Percentiles rank a stretch among this genome's conserved stretches.
Conservation (phyloP, 2,113 vertebrate species). For the Pseudorectes ferrugineus region DNA sequence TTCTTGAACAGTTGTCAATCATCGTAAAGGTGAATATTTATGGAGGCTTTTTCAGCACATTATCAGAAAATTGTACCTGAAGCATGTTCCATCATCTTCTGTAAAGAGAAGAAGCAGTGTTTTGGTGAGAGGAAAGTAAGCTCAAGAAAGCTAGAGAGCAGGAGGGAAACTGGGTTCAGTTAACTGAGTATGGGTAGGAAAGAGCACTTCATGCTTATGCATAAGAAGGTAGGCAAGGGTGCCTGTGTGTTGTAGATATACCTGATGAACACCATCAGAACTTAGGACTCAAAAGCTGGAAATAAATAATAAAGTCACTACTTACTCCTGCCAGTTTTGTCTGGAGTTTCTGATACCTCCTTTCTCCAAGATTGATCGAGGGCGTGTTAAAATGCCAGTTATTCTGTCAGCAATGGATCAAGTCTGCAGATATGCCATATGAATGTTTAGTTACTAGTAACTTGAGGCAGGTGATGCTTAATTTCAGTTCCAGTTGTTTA, state of each 20-base stretch:
- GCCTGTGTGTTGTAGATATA: not conserved
- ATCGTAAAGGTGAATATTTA: not conserved
- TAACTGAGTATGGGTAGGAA: not conserved
- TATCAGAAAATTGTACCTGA: not conserved
- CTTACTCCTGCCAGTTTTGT: not conserved
- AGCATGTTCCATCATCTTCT: not conserved
- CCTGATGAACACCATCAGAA: not conserved
- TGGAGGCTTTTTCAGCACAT: not conserved
- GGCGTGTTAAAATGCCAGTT: not conserved
- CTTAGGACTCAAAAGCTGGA: not conserved
- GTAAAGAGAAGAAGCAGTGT: not conserved
- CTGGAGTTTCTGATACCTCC: not conserved
- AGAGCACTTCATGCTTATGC: not conserved
- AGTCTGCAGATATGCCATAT: not conserved
- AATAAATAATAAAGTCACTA: not conserved
- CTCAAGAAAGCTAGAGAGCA: not conserved
- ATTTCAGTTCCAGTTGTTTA: conserved; percentile 13
- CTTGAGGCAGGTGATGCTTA: not conserved
- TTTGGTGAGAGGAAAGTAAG: not conserved
- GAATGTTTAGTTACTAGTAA: not conserved
- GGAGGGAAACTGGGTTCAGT: not conserved
- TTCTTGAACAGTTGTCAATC: not conserved
- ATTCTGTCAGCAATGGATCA: not conserved
- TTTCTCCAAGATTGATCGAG: not conserved
- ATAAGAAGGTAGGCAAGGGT: not conserved